Conservation (phyloP, 1,140 invertebrate species). For the Onthophagus taurus region DNA sequence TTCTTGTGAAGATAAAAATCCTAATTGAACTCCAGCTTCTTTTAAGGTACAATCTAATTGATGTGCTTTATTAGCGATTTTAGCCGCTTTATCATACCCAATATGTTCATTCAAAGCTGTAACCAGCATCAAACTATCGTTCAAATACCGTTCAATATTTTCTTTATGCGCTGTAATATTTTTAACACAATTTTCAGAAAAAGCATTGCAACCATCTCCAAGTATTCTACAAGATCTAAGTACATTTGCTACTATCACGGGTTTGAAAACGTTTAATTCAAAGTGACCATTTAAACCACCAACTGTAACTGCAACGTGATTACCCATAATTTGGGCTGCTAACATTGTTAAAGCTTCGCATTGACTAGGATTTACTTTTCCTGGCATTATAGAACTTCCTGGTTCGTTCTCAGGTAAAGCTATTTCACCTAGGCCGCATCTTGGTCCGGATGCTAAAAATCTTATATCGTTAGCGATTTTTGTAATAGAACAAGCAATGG, state of each 20-base stretch:
- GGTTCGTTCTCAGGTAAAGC: conserved; percentile 96
- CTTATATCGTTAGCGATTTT: conserved; percentile 99
- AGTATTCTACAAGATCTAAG: conserved; percentile 83
- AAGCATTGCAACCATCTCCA: conserved; percentile 75
- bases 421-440: conserved; percentile 93
- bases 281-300: conserved; percentile 98
- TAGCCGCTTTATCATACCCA: conserved; percentile 95
- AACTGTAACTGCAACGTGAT: conserved; percentile 88
- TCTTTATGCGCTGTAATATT: conserved; percentile 83
- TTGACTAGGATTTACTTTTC: conserved; percentile 99
- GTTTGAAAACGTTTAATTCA: conserved; percentile 98
- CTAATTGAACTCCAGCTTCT: conserved; percentile 82
- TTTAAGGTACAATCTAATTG: conserved; percentile 87
- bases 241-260: conserved; percentile 95
- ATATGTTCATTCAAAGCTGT: conserved; percentile 98
- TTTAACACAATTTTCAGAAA: conserved; percentile 87
- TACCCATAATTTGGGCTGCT: conserved; percentile 96
- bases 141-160: conserved; percentile 72
- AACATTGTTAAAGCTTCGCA: conserved; percentile 99
- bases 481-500: conserved; percentile 88
- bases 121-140: conserved; percentile 96
- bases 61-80: conserved; percentile 95
- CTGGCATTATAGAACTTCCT: conserved; percentile 98
- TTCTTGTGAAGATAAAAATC: conserved; percentile 76
- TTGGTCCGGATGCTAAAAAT: conserved; percentile 90